Evolutionary conservation across 2,888 invertebrate species (phyloP).

Genomic region (Pristionchus fissidentatus): DNA sequence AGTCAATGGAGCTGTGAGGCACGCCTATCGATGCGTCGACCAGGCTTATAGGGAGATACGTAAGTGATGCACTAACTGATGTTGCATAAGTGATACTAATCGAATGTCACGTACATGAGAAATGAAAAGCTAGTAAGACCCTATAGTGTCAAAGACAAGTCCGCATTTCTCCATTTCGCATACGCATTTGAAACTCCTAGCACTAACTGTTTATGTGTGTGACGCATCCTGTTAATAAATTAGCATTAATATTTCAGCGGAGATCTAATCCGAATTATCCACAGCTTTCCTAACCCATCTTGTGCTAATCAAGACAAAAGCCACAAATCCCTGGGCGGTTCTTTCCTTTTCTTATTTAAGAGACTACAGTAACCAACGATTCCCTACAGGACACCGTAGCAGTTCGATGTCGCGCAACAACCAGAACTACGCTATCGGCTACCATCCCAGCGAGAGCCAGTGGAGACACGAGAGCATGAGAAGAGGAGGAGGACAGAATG

Average conservation of each 20-base stretch:
- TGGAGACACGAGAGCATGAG: slow-evolving; percentile 65
- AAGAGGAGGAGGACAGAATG: slow-evolving; percentile 58
- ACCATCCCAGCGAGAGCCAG: slow-evolving; percentile 63
- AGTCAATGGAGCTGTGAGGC: slow-evolving; percentile 63
- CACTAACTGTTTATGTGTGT: too few species aligned
- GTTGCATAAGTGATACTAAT: too few species aligned
- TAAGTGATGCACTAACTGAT: neutral
- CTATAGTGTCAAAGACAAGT: too few species aligned
- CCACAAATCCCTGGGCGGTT: too few species aligned
- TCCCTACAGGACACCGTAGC: slow-evolving; percentile 63
- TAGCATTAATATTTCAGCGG: too few species aligned
- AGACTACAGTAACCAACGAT: neutral
- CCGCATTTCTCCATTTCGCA: neutral
- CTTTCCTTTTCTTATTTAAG: too few species aligned
- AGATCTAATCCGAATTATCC: too few species aligned
- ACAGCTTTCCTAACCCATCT: too few species aligned
- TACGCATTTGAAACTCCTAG: neutral
- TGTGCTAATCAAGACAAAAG: too few species aligned
- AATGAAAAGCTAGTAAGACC: too few species aligned
- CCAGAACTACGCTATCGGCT: slow-evolving; percentile 46
- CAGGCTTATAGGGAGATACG: slow-evolving; percentile 58
- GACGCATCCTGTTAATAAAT: too few species aligned
- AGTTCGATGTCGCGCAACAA: slow-evolving; percentile 63
- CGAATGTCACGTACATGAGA: too few species aligned
- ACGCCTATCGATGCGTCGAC: slow-evolving; percentile 67